A percentile compares a stretch with the other conserved stretches of the same genome.
Evolutionary conservation across 2,113 vertebrate species (phyloP).

Genomic region (Entosphenus tridentatus): DNA sequence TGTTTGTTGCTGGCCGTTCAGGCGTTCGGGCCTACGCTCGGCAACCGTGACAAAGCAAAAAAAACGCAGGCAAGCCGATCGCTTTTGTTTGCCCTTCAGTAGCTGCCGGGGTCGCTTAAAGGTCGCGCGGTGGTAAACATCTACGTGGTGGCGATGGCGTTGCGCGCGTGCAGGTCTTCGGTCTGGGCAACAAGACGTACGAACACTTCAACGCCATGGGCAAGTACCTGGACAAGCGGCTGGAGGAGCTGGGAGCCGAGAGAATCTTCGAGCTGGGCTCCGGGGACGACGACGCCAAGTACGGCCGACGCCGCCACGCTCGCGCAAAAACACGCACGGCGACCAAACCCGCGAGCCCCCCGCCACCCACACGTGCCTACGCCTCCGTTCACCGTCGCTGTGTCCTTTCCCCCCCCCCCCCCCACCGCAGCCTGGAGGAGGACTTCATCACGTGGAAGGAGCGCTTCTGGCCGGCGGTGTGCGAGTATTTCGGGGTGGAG

Average conservation of each 20-base stretch:
- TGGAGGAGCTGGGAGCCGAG: conserved; percentile 60
- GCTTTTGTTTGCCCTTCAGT: too few relatives aligned
- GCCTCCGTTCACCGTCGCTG: neutral
- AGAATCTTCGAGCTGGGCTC: conserved; percentile 75
- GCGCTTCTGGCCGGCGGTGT: conserved; percentile 93
- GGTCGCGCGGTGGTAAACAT: too few relatives aligned
- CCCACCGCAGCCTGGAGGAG: conserved; percentile 43
- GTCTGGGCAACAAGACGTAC: conserved; percentile 82
- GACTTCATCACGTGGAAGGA: conserved; percentile 93
- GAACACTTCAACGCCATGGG: conserved; percentile 97
- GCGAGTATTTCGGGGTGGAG: conserved; percentile 84
- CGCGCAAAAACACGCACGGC: too few relatives aligned
- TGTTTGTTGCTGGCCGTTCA: too few relatives aligned
- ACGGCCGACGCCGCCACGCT: conserved; percentile 21
- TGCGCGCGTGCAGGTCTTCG: conserved; percentile 44
- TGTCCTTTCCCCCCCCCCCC: neutral
- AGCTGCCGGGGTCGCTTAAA: too few relatives aligned
- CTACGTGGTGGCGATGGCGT: too few relatives aligned
- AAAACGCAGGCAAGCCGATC: too few relatives aligned
- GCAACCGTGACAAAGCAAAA: too few relatives aligned
- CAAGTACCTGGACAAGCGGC: conserved; percentile 67
- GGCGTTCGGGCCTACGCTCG: too few relatives aligned
- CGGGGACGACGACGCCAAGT: conserved; percentile 86
- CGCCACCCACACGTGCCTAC: neutral
- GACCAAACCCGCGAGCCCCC: neutral